Evolutionary conservation across 2,113 vertebrate genomes (phyloP).

Genomic region (Shinisaurus crocodilurus): DNA sequence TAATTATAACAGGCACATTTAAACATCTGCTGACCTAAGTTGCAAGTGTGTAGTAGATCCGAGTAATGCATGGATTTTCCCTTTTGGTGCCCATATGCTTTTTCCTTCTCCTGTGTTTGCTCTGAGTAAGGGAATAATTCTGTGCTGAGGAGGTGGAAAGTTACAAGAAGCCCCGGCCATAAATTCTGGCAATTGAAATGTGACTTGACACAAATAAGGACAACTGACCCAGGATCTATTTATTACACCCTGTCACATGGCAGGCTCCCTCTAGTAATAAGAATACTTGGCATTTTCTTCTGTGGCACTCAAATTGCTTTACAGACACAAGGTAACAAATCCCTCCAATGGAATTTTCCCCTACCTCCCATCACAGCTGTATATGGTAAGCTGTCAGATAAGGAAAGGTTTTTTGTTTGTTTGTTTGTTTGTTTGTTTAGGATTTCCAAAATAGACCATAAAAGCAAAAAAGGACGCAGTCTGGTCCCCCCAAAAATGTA

Average conservation of each 20-base stretch:
- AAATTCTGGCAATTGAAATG: conserved; percentile 58
- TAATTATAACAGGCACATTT: neutral
- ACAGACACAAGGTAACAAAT: conserved; percentile 18
- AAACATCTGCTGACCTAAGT: neutral
- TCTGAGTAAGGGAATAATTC: conserved; percentile 13
- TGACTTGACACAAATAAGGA: conserved; percentile 63
- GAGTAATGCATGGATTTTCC: neutral
- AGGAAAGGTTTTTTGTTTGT: conserved; percentile 61
- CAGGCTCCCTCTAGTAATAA: conserved; percentile 40
- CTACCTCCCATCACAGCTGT: conserved; percentile 44
- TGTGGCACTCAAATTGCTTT: conserved; percentile 21
- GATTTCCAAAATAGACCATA: conserved; percentile 46
- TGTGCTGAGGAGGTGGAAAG: conserved; percentile 45
- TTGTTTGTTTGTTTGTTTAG: conserved; percentile 5
- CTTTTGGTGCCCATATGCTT: neutral
- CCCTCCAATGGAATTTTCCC: conserved; percentile 5
- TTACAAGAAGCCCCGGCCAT: neutral
- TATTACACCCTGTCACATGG: conserved; percentile 52
- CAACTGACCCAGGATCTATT: conserved; percentile 60
- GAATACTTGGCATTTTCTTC: conserved; percentile 17
- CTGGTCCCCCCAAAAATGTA: neutral
- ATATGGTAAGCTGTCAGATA: conserved; percentile 67
- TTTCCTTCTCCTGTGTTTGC: neutral
- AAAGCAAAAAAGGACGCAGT: conserved; percentile 38
- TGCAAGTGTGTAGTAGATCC: neutral